Evolutionary conservation across 2,888 invertebrate genomes (phyloP).

Genomic region (Oscheius sp.): DNA sequence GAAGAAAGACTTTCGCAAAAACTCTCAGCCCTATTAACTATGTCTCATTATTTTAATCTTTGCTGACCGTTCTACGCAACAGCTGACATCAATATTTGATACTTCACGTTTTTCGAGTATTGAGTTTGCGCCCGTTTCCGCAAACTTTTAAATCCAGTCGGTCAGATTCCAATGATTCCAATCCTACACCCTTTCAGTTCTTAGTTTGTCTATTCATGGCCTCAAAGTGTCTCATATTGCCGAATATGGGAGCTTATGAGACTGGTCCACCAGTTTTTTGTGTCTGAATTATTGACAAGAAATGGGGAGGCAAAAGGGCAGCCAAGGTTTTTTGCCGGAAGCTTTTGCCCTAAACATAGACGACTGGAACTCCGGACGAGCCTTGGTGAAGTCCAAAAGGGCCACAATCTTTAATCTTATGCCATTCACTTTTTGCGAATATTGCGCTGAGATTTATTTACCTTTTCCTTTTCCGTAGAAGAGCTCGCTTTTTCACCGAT

Average conservation of each 20-base stretch:
- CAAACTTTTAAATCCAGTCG: not conserved
- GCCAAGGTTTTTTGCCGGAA: constrained; percentile 15
- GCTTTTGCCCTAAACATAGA: constrained; percentile 3
- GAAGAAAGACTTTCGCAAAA: no score
- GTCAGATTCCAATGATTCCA: constrained; percentile 8
- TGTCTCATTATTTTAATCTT: no score
- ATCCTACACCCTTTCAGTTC: no score
- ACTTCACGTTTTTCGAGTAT: constrained; percentile 17
- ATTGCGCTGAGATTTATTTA: no score
- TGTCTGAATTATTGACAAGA: not conserved
- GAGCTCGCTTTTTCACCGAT: not conserved
- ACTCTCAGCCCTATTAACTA: no score
- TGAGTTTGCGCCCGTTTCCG: constrained; percentile 17
- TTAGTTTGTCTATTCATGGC: no score
- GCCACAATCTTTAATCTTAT: not conserved
- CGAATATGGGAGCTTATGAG: not conserved
- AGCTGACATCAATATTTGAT: constrained; percentile 25
- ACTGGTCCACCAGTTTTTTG: not conserved
- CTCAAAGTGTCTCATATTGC: no score
- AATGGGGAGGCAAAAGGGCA: not conserved
- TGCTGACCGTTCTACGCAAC: constrained; percentile 14
- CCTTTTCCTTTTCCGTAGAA: not conserved
- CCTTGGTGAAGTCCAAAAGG: not conserved
- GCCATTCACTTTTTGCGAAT: no score
- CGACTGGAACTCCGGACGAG: constrained; percentile 10